phyloP scores from a whole-genome alignment of 92 coral and sea anemone species.

The Bergia puertoricense region DNA sequence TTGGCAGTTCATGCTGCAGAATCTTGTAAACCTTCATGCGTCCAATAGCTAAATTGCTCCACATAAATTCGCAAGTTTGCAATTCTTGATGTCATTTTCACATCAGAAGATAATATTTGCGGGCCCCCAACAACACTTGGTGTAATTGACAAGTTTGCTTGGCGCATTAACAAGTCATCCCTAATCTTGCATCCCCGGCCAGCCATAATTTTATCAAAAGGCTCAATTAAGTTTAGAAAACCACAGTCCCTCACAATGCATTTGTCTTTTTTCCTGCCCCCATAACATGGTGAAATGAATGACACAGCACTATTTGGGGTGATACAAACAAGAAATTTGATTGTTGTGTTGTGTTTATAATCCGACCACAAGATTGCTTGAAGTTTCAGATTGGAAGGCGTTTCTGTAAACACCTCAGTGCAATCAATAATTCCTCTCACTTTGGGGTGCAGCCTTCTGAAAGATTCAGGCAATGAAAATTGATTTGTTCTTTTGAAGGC shows the following conservation, averaged over 20 bases:
- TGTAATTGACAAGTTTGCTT: conserved; percentile 44
- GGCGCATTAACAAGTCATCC: conserved; percentile 43
- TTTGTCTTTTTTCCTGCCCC: conserved; percentile 58
- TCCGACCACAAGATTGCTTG: conserved; percentile 55
- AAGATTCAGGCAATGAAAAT: conserved; percentile 48
- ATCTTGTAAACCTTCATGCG: conserved; percentile 40
- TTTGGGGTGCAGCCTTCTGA: conserved; percentile 48
- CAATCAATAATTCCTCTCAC: conserved; percentile 58
- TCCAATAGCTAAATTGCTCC: conserved; percentile 43
- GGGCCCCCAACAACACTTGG: conserved; percentile 34
- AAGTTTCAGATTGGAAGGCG: conserved; percentile 47
- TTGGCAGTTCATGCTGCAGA: conserved; percentile 41
- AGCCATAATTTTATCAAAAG: conserved; percentile 56
- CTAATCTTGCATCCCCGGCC: conserved; percentile 58
- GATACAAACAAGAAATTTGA: conserved; percentile 57
- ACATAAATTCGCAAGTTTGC: conserved; percentile 56
- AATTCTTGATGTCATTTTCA: conserved; percentile 39
- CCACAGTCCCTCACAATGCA: conserved; percentile 48
- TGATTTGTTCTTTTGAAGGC: conserved; percentile 44
- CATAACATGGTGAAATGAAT: conserved; percentile 50
- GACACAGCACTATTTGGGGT: conserved; percentile 58
- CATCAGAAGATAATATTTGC: conserved; percentile 55
- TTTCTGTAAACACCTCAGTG: conserved; percentile 59
- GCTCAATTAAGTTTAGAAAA: conserved; percentile 38
- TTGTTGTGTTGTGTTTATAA: conserved; percentile 55